These are phyloP conservation scores for Diceros bicornis DNA, from an alignment of 2,797 vertebrate species.

Conservation along the genomic window DNA sequence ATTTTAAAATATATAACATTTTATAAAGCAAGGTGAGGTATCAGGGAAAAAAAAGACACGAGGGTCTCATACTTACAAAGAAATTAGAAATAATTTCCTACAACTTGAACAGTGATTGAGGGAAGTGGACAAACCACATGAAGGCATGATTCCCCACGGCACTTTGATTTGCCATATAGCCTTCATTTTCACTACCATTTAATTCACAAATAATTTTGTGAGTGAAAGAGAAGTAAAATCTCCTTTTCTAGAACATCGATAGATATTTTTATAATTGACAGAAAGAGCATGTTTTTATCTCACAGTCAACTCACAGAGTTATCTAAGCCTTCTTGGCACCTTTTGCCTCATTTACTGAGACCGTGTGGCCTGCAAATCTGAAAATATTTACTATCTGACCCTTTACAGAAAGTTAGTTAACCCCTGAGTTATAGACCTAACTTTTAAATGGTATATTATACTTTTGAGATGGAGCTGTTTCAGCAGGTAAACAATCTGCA, in stretches of 20 bases:
- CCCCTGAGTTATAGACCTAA: neutral
- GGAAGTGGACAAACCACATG: neutral
- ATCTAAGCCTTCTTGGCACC: neutral
- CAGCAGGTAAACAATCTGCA: neutral
- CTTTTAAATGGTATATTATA: neutral
- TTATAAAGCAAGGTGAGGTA: neutral
- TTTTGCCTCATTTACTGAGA: conserved; percentile 31
- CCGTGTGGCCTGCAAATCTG: neutral
- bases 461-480: neutral
- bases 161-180: neutral
- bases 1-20: neutral
- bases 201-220: neutral
- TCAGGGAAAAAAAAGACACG: neutral
- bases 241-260: neutral
- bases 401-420: neutral
- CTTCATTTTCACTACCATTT: conserved; percentile 8
- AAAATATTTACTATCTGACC: neutral
- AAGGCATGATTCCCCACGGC: neutral
- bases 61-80: neutral
- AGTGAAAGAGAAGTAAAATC: neutral
- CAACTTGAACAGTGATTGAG: neutral
- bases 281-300: neutral
- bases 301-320: neutral
- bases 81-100: neutral
- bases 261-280: neutral